A percentile compares a stretch with the other conserved stretches of the same genome.
These are phyloP conservation scores for Neosilurus mollespiculum DNA, from an alignment of 2,797 vertebrate genomes.

Conservation along the genomic window DNA sequence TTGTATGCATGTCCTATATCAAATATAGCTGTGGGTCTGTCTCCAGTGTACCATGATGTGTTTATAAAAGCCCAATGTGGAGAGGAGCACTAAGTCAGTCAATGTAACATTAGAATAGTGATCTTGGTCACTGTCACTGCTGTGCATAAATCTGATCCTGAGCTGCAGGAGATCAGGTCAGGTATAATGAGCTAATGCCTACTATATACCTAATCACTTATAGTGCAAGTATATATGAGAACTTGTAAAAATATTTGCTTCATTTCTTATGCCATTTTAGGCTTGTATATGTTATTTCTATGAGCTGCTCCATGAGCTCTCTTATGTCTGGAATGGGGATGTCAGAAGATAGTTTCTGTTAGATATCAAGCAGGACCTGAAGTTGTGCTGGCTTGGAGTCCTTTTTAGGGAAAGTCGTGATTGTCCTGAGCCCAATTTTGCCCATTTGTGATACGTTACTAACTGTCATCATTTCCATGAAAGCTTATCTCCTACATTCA, in stretches of 20 bases:
- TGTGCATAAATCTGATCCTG: slow-evolving; percentile 1
- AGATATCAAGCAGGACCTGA: neutral
- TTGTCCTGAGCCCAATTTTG: neutral
- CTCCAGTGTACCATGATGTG: neutral
- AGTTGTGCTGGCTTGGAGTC: neutral
- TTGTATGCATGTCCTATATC: slow-evolving; percentile 3
- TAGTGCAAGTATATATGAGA: neutral
- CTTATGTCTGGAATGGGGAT: neutral
- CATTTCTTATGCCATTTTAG: neutral
- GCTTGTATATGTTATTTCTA: neutral
- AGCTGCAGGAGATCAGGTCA: neutral
- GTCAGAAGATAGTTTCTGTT: neutral
- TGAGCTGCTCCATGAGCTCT: neutral
- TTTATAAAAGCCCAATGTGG: neutral
- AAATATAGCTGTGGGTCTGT: slow-evolving; percentile 23
- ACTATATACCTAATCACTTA: neutral
- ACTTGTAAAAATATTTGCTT: neutral
- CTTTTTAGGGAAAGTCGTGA: neutral
- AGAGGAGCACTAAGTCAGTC: neutral
- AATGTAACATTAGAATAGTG: neutral
- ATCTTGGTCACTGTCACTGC: neutral
- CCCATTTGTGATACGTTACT: neutral
- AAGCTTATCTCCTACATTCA: neutral
- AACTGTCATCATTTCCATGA: too few relatives aligned
- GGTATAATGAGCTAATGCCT: neutral